phyloP scores from a whole-genome alignment of 2,888 invertebrate genomes.

The Synanthedon myopaeformis region DNA sequence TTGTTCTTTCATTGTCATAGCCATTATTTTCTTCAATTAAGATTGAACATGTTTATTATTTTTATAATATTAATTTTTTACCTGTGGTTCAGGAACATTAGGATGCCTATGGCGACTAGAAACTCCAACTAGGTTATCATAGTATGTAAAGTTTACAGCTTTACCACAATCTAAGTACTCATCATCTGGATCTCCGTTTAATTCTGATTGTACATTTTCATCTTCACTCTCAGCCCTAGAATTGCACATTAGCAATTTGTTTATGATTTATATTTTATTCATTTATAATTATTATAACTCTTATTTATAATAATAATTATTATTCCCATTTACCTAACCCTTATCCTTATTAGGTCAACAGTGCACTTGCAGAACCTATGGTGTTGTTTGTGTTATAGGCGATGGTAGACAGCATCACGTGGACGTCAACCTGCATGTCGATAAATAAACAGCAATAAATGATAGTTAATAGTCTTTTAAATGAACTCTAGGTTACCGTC shows the following conservation, averaged over 20 bases:
- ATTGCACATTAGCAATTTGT: not conserved
- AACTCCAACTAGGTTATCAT: conserved; percentile 88
- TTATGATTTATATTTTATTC: not conserved
- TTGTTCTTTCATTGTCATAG: too few relatives aligned
- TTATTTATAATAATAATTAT: not conserved
- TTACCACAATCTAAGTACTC: conserved; percentile 85
- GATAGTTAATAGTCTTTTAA: too few relatives aligned
- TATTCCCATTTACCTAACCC: too few relatives aligned
- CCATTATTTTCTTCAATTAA: too few relatives aligned
- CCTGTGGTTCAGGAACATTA: conserved; percentile 85
- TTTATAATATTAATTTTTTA: conserved; percentile 14
- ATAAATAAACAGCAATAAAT: too few relatives aligned
- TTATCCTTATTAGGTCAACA: too few relatives aligned
- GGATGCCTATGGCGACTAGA: conserved; percentile 86
- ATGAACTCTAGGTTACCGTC: too few relatives aligned
- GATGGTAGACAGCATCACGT: too few relatives aligned
- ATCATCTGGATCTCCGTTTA: conserved; percentile 61
- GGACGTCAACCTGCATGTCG: too few relatives aligned
- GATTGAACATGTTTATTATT: not conserved
- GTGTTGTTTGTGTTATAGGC: too few relatives aligned
- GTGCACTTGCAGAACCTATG: too few relatives aligned
- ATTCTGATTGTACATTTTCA: conserved; percentile 34
- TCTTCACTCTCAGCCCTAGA: conserved; percentile 44
- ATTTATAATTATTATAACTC: not conserved
- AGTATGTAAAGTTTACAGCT: conserved; percentile 88